Conservation (phyloP, 92 coral and sea anemone species). For the Phymanthus crucifer region DNA sequence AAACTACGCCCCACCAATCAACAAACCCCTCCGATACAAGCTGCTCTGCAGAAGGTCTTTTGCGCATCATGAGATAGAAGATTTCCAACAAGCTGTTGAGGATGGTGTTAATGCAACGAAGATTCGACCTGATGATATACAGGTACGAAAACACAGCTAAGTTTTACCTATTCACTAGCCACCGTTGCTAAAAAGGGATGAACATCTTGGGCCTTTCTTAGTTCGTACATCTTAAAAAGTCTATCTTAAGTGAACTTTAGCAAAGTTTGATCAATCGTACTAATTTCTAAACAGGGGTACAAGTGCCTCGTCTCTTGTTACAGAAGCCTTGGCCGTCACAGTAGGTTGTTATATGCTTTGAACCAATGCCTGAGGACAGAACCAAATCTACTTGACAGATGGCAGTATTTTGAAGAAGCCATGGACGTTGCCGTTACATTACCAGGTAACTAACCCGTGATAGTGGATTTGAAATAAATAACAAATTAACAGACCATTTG, state of each 20-base stretch:
- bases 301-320: slow-evolving; percentile 22
- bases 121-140: slow-evolving; percentile 29
- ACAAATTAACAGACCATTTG: not conserved
- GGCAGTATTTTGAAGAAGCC: slow-evolving; percentile 19
- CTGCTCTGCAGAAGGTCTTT: slow-evolving; percentile 51
- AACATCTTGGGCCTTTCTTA: too few species aligned
- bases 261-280: not conserved
- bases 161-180: too few species aligned
- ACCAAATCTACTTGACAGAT: not conserved
- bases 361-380: slow-evolving; percentile 19
- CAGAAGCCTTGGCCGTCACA: slow-evolving; percentile 19
- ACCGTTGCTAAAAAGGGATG: too few species aligned
- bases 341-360: slow-evolving; percentile 10
- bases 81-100: slow-evolving; percentile 35
- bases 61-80: slow-evolving; percentile 13
- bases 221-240: not conserved
- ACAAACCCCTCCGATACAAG: slow-evolving; percentile 15
- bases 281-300: slow-evolving; percentile 1
- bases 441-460: slow-evolving; percentile 13
- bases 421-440: slow-evolving; percentile 16
- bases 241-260: not conserved
- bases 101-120: slow-evolving; percentile 46
- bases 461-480: too few species aligned
- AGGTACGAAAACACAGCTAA: slow-evolving; percentile 41
- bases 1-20: slow-evolving; percentile 54